Conservation (phyloP, 1,140 invertebrate genomes). For the Hydropsyche tenuis region DNA sequence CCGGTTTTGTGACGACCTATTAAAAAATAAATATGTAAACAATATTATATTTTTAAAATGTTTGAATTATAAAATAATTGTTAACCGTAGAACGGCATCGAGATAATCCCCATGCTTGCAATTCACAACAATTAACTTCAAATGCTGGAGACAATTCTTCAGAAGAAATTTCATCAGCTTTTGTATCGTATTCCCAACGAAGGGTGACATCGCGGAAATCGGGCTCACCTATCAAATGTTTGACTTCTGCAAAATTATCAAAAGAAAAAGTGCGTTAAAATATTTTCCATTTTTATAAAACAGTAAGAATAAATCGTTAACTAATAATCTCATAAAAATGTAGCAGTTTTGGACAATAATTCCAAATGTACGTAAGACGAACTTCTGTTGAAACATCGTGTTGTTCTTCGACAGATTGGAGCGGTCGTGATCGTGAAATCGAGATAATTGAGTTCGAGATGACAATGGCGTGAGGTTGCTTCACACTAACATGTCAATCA, state of each 20-base stretch:
- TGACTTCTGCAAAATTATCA: constrained; percentile 62
- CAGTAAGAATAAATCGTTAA: no score
- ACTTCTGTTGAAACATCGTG: neutral
- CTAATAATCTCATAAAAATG: no score
- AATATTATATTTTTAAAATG: neutral
- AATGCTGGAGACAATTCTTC: constrained; percentile 59
- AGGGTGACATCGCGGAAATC: constrained; percentile 75
- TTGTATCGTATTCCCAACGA: constrained; percentile 67
- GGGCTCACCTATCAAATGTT: constrained; percentile 72
- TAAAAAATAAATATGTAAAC: constrained; percentile 21
- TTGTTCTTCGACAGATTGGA: constrained; percentile 14
- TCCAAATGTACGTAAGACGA: no score
- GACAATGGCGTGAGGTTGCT: constrained; percentile 16
- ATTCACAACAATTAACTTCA: constrained; percentile 75
- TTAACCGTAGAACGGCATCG: constrained; percentile 71
- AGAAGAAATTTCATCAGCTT: constrained; percentile 51
- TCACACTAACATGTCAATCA: constrained; percentile 25
- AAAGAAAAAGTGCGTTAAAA: no score
- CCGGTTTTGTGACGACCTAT: constrained; percentile 59
- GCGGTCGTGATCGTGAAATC: constrained; percentile 22
- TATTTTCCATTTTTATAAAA: no score
- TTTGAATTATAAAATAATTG: neutral
- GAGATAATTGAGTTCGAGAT: constrained; percentile 28
- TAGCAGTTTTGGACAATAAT: no score
- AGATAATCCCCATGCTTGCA: constrained; percentile 77